Evolutionary conservation across 92 coral and sea anemone species (phyloP).

Genomic region (Bergia sp.): DNA sequence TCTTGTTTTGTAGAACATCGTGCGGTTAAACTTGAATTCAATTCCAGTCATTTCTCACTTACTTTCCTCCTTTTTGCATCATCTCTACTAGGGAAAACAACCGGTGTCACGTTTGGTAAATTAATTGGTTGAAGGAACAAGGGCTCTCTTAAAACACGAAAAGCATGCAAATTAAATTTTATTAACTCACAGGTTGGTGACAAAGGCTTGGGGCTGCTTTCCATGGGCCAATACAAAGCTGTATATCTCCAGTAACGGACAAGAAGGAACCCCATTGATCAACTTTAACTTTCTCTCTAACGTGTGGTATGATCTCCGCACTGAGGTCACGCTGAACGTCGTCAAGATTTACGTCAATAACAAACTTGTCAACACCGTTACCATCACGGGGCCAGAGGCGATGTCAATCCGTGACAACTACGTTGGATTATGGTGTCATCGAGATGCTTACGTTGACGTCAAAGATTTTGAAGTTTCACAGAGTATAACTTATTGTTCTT

Average conservation of each 20-base stretch:
- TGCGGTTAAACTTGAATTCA: no score
- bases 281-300: slow-evolving; percentile 30
- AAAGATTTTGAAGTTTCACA: slow-evolving; percentile 48
- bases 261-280: slow-evolving; percentile 36
- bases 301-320: slow-evolving; percentile 55
- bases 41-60: no score
- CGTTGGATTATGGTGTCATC: slow-evolving; percentile 69
- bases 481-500: neutral
- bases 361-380: slow-evolving; percentile 47
- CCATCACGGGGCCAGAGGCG: slow-evolving; percentile 58
- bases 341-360: slow-evolving; percentile 60
- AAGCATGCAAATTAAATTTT: neutral
- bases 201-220: slow-evolving; percentile 64
- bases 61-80: no score
- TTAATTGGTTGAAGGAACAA: no score
- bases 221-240: slow-evolving; percentile 15
- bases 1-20: no score
- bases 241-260: slow-evolving; percentile 41
- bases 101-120: no score
- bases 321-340: slow-evolving; percentile 40
- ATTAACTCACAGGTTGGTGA: slow-evolving; percentile 35
- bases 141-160: neutral
- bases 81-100: no score
- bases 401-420: slow-evolving; percentile 52
- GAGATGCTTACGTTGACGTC: slow-evolving; percentile 34